Evolutionary conservation across 1,140 invertebrate genomes (phyloP).

Genomic region (Cotesia glomerata): DNA sequence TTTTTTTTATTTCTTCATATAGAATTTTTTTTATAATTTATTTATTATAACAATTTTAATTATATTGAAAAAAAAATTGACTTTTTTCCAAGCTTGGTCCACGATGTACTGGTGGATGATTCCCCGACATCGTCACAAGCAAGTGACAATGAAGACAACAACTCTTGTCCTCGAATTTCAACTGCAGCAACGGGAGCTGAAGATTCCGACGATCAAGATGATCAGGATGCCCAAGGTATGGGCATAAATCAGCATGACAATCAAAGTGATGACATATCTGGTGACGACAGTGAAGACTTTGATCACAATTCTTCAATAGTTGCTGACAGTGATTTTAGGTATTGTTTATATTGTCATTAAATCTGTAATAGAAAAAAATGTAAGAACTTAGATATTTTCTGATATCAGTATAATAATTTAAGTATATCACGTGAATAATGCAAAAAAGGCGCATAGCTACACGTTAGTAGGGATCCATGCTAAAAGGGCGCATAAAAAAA

Average conservation of each 20-base stretch:
- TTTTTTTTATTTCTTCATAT: no score
- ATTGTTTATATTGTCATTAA: not conserved
- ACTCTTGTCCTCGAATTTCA: conserved; percentile 41
- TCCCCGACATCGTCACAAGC: conserved; percentile 75
- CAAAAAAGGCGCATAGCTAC: no score
- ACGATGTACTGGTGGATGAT: conserved; percentile 78
- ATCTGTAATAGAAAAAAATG: not conserved
- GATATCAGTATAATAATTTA: no score
- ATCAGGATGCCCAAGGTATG: conserved; percentile 52
- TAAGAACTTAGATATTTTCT: no score
- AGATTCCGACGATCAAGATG: conserved; percentile 45
- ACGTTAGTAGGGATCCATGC: no score
- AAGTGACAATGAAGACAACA: conserved; percentile 65
- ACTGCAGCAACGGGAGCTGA: not conserved
- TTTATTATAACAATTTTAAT: no score
- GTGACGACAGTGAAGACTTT: conserved; percentile 56
- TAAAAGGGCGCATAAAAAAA: no score
- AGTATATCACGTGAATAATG: no score
- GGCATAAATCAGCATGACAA: conserved; percentile 51
- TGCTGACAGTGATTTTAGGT: conserved; percentile 60
- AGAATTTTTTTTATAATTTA: no score
- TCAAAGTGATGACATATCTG: conserved; percentile 55
- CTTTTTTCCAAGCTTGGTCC: conserved; percentile 69
- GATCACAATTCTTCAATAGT: conserved; percentile 58
- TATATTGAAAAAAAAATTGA: no score